phyloP scores from a whole-genome alignment of 2,888 invertebrate species.

The Copidosoma aretas region DNA sequence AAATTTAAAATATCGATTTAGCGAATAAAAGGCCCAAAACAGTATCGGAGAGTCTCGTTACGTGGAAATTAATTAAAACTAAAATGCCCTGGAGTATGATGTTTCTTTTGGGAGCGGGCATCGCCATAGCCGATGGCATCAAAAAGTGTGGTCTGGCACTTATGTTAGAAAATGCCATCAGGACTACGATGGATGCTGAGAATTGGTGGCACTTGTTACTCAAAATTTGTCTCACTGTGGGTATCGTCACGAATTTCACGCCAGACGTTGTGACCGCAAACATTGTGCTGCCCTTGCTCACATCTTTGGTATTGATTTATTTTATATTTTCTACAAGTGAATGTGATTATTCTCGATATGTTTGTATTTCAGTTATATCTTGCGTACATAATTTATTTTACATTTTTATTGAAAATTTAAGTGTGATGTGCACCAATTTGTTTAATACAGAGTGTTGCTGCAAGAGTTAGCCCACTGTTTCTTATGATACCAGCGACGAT shows the following conservation, averaged over 20 bases:
- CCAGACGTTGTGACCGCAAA: conserved; percentile 67
- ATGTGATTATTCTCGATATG: no score
- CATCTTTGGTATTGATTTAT: conserved; percentile 57
- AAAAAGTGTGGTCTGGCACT: conserved; percentile 64
- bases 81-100: conserved; percentile 69
- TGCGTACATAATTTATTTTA: conserved; percentile 51
- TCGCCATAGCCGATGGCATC: conserved; percentile 67
- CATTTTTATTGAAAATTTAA: no score
- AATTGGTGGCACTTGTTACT: conserved; percentile 60
- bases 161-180: conserved; percentile 61
- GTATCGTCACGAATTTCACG: conserved; percentile 66
- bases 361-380: no score
- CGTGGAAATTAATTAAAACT: conserved; percentile 64
- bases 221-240: conserved; percentile 62
- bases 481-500: no score
- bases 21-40: conserved; percentile 46
- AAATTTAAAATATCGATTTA: not conserved
- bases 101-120: conserved; percentile 68
- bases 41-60: conserved; percentile 60
- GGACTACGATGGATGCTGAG: conserved; percentile 55
- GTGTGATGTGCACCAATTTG: no score
- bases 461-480: no score
- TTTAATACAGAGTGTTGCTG: no score
- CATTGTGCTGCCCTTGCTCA: conserved; percentile 65
- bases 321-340: no score